These are phyloP conservation scores for Agrypnia vestita DNA, from an alignment of 1,140 invertebrate species.

Conservation along the genomic window DNA sequence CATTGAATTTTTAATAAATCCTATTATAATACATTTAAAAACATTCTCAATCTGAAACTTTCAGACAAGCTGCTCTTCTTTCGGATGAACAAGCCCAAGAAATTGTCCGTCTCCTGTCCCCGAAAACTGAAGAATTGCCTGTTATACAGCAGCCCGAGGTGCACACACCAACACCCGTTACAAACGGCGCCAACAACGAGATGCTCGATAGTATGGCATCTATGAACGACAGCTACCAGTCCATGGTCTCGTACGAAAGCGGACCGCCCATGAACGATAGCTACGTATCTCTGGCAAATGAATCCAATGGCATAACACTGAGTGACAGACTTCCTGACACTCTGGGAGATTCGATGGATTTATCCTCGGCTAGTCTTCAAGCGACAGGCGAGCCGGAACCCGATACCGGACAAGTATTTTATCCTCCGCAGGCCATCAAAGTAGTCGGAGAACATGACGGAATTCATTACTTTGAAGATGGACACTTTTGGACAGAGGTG, in stretches of 20 bases:
- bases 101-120: constrained; percentile 84
- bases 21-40: no score
- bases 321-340: constrained; percentile 52
- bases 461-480: constrained; percentile 92
- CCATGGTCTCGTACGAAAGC: constrained; percentile 72
- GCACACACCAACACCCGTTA: constrained; percentile 10
- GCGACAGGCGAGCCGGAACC: constrained; percentile 46
- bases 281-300: constrained; percentile 55
- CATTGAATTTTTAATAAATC: no score
- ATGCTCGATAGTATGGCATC: constrained; percentile 67
- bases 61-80: constrained; percentile 83
- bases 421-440: constrained; percentile 70
- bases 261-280: constrained; percentile 57
- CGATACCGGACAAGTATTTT: constrained; percentile 65
- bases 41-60: constrained; percentile 14
- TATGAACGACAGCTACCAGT: constrained; percentile 73
- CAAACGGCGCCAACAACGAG: constrained; percentile 40
- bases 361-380: constrained; percentile 46
- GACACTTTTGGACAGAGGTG: constrained; percentile 94
- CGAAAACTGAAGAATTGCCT: constrained; percentile 62
- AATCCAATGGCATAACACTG: constrained; percentile 48
- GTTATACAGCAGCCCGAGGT: constrained; percentile 59
- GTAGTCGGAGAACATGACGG: constrained; percentile 80
- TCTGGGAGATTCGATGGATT: constrained; percentile 57
- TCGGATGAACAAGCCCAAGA: constrained; percentile 91